phyloP scores from a whole-genome alignment of 2,113 vertebrate genomes.

The Tachycineta bicolor region DNA sequence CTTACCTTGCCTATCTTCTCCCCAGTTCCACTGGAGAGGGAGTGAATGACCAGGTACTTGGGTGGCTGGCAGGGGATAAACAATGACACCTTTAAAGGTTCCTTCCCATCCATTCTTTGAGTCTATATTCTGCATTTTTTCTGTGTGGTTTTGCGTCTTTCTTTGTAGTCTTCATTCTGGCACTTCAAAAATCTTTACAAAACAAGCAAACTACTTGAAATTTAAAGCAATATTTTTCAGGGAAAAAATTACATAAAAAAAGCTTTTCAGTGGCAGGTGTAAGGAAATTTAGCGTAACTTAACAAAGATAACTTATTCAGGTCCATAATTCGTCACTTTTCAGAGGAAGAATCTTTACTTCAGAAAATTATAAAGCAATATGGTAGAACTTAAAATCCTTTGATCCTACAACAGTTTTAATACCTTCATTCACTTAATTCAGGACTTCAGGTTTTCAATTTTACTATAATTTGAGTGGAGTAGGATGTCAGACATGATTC shows the following conservation, averaged over 20 bases:
- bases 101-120: not conserved
- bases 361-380: not conserved
- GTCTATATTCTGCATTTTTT: not conserved
- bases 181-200: not conserved
- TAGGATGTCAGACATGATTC: not conserved
- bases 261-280: not conserved
- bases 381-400: not conserved
- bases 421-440: not conserved
- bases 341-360: not conserved
- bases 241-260: not conserved
- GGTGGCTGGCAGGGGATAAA: not conserved
- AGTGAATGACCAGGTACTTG: not conserved
- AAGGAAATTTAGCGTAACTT: not conserved
- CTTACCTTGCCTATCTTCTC: not conserved
- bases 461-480: not conserved
- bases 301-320: not conserved
- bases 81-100: not conserved
- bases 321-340: not conserved
- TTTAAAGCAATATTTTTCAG: fast-evolving
- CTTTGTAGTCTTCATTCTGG: not conserved
- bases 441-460: not conserved
- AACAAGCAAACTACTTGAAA: not conserved
- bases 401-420: not conserved
- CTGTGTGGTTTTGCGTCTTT: not conserved
- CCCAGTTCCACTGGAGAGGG: not conserved